Base-by-base conservation (phyloP, 2,797 vertebrate genomes). In the Ambastaia sidthimunki region DNA sequence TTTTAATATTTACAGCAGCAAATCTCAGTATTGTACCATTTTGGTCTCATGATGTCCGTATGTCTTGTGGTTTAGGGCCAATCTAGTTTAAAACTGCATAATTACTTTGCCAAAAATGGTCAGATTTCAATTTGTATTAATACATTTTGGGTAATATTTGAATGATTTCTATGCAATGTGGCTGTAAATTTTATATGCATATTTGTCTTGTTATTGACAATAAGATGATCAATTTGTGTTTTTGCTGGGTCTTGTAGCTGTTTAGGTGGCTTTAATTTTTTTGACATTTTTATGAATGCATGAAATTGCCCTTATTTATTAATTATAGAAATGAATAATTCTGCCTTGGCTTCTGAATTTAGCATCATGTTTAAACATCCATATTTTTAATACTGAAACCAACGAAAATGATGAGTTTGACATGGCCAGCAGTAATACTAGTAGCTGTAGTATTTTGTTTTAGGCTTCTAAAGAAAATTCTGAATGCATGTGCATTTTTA, bases 251-350 rank as follows among this genome's bases (percentile, higher is more conserved):
- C 84, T 76, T 76, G 84, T 69, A 50, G 71, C 73, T 80, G 13
- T 74, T 69, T 78, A 72, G 82, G 63, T 59, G 78, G 80, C 78
- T 83, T 83, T 82, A 72, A 63, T 84, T 82, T 41, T 78, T 80
- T 86, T 47, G 44, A 67, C 76, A 81, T 83, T 57, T 82, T 82
- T 85, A 59, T 79, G 68, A 73, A 63, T 71, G 48, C 74, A 75
- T 85, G 41, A 67, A 76, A 76, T 78, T 47, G 57, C 63, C 74
- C 7, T 55, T 67, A n/a, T 25, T 86, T 77, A 87, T 85, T 87
- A 86, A 85, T 85, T 84, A 48, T 85, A 82, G 80, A 62, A 79
- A 65, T 47, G 78, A 81, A 80, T 84, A 72, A 83, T 85, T 86
- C 79, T 76, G 74, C 60, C 37, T 76, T 83, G 55, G 28, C 79